Conservation (phyloP, 2,888 invertebrate genomes). For the Suillia variegata region DNA sequence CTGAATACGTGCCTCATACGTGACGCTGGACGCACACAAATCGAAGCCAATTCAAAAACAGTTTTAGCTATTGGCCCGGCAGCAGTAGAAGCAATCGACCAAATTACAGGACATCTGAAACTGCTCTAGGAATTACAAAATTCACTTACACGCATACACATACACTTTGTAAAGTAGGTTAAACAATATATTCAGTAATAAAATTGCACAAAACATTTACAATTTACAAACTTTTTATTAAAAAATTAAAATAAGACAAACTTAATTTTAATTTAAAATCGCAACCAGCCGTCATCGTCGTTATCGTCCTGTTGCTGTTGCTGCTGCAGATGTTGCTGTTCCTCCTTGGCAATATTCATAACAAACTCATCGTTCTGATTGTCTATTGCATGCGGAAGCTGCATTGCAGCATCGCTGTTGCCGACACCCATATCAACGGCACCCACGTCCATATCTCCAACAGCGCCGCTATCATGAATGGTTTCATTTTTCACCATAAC, state of each 20-base stretch:
- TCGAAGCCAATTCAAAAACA: conserved; percentile 85
- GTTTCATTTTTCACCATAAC: conserved; percentile 42
- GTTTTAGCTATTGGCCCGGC: conserved; percentile 95
- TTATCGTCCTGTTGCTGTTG: conserved; percentile 34
- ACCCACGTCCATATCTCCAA: conserved; percentile 17
- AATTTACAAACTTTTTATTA: neutral
- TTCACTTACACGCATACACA: conserved; percentile 10
- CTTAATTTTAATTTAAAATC: conserved; percentile 37
- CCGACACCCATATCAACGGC: conserved; percentile 2
- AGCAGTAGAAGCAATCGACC: conserved; percentile 74
- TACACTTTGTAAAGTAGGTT: conserved; percentile 1
- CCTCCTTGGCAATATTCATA: conserved; percentile 24
- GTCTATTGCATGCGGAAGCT: conserved; percentile 23
- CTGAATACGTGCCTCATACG: conserved; percentile 76
- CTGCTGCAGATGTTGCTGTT: conserved; percentile 15
- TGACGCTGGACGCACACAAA: conserved; percentile 94
- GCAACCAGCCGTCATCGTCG: conserved; percentile 50
- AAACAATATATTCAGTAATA: neutral
- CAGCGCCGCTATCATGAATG: conserved; percentile 30
- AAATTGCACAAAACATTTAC: no score
- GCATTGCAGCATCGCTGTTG: conserved; percentile 1
- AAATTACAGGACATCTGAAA: conserved; percentile 87
- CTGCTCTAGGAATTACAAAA: conserved; percentile 67
- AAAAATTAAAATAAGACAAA: conserved; percentile 7
- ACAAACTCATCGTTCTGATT: conserved; percentile 21